Evolutionary conservation across 1,140 invertebrate genomes (phyloP), one percentile per base, ranked within the genome.

Genomic region (Neuroterus valhalla): DNA sequence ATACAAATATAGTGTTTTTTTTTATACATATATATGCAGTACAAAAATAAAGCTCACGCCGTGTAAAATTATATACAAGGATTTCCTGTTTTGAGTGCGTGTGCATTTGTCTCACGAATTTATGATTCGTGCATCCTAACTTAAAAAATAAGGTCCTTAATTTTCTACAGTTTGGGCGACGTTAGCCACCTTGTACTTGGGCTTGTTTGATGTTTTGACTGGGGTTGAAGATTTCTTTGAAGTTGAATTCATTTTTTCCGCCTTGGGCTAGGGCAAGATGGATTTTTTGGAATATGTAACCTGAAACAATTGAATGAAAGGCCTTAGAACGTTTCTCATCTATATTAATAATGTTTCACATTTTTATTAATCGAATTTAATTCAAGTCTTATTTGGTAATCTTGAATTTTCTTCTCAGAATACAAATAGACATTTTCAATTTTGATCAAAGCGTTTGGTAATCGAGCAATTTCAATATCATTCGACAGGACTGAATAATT

Each of bases 41-140:
- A 31, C 55, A 62, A 62, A 62, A 62, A n/a, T 62, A 62, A 62
- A 38, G 3, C 23, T 38, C 14, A 26, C 21, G 0, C 17, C 8
- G 8, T 48, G 4, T 48, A 48, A 48, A 70, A 71, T 17, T 81
- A 81, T 81, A 43, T 81, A 81, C 79, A 81, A 70, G n/a, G 69
- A 66, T 75, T 75, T 15, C 23, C 66, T 38, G 26, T 68, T 46
- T 66, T 69, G 23, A 70, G 11, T 71, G 72, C 55, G 68, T 52
- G 74, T 67, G 45, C 48, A 67, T 77, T 79, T 70, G 69, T 74
- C 74, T 71, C 45, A 42, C 75, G 50, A 73, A 66, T 72, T 66
- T 21, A 31, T 79, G 2, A 62, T 62, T 62, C 55, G 12, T 62
- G 26, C 26, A 31, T 62, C 26, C 14, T 62, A 15, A 31, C 3